Evolutionary conservation across 2,888 invertebrate species (phyloP).

Genomic region (Pogonocherus hispidulus): DNA sequence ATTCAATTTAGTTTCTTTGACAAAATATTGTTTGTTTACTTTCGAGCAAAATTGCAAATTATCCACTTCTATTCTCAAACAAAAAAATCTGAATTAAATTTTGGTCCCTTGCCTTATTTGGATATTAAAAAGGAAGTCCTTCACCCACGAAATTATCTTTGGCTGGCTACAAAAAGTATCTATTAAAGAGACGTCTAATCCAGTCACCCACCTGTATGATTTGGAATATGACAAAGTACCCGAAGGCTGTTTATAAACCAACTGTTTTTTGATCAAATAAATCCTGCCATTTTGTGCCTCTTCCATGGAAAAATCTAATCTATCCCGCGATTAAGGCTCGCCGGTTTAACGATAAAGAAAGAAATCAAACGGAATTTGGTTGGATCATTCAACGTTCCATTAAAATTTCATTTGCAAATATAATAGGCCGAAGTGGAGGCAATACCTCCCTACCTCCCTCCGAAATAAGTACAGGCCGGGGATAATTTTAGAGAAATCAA

Average conservation of each 20-base stretch:
- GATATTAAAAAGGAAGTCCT: no score
- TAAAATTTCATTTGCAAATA: constrained; percentile 30
- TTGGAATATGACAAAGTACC: neutral
- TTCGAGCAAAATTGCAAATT: no score
- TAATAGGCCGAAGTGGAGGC: constrained; percentile 15
- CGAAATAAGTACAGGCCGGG: constrained; percentile 10
- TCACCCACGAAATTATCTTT: neutral
- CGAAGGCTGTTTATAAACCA: neutral
- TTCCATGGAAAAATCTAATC: constrained; percentile 16
- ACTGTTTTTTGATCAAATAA: neutral
- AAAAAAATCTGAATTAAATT: no score
- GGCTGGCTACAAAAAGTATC: neutral
- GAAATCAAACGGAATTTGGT: constrained; percentile 12
- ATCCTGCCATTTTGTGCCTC: neutral
- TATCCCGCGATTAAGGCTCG: constrained; percentile 13
- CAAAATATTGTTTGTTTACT: no score
- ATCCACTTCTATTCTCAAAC: no score
- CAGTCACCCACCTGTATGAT: neutral
- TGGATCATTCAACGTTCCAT: constrained; percentile 22
- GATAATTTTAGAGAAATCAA: constrained; percentile 9
- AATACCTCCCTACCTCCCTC: neutral
- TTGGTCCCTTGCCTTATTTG: no score
- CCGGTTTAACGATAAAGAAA: constrained; percentile 18
- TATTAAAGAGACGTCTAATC: neutral
- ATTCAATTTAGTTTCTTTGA: no score